Evolutionary conservation across 2,888 invertebrate species (phyloP).

Genomic region (Thereva unica): DNA sequence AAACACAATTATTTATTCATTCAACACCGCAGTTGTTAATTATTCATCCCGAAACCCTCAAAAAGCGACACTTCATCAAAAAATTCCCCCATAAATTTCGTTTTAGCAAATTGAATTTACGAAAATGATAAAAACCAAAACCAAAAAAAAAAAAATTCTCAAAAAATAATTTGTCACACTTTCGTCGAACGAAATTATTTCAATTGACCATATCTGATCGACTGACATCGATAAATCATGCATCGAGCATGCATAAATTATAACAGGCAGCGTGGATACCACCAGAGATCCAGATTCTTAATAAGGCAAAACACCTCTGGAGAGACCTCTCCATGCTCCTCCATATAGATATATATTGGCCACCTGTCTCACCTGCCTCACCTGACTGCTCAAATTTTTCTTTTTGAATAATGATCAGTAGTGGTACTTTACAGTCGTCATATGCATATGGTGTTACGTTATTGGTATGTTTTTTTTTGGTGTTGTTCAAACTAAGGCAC

Average conservation of each 20-base stretch:
- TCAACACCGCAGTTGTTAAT: too few species aligned
- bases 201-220: slow-evolving; percentile 32
- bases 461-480: not conserved
- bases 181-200: slow-evolving; percentile 26
- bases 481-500: too few species aligned
- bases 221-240: slow-evolving; percentile 32
- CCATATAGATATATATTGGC: not conserved
- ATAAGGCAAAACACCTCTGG: slow-evolving; percentile 24
- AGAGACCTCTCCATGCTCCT: slow-evolving; percentile 12
- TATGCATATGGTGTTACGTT: slow-evolving; percentile 12
- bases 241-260: slow-evolving; percentile 28
- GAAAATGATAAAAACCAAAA: not conserved
- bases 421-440: slow-evolving; percentile 7
- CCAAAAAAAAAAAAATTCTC: not conserved
- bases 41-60: too few species aligned
- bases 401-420: too few species aligned
- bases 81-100: too few species aligned
- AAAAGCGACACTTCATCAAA: too few species aligned
- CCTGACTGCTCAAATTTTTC: too few species aligned
- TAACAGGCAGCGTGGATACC: slow-evolving; percentile 4
- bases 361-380: slow-evolving; percentile 14
- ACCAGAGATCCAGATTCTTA: slow-evolving; percentile 1
- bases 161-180: slow-evolving; percentile 26
- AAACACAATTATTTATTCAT: too few species aligned
- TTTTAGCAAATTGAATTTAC: not conserved